phyloP scores from a whole-genome alignment of 1,140 invertebrate genomes.

The Drosophila setifemur region DNA sequence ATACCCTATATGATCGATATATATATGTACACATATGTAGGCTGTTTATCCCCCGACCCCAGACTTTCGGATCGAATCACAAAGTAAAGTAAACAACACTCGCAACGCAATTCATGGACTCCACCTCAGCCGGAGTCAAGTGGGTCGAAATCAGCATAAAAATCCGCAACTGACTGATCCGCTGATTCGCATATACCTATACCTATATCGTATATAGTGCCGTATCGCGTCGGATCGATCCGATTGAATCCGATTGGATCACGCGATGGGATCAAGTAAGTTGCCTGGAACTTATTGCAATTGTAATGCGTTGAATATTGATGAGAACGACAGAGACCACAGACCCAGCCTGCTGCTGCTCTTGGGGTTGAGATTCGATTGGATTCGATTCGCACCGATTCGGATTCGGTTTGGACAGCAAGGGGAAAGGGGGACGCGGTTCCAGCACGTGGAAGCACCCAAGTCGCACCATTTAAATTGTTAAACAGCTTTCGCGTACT shows the following conservation, averaged over 20 bases:
- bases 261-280: constrained; percentile 37
- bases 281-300: constrained; percentile 73
- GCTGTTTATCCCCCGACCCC: background rate
- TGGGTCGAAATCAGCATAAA: constrained; percentile 80
- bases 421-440: background rate
- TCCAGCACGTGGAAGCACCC: constrained; percentile 17
- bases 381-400: constrained; percentile 2
- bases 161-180: constrained; percentile 68
- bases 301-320: constrained; percentile 80
- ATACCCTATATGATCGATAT: no score
- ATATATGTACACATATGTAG: no score
- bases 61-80: background rate
- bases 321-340: constrained; percentile 51
- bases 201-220: constrained; percentile 17
- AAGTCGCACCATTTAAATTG: constrained; percentile 27
- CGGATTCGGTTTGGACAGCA: background rate
- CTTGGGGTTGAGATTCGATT: constrained; percentile 37
- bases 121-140: constrained; percentile 50
- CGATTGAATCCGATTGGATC: constrained; percentile 26
- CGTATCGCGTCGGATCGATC: constrained; percentile 9
- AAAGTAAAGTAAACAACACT: background rate
- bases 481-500: no score
- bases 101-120: constrained; percentile 36
- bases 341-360: no score
- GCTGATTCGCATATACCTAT: constrained; percentile 37